These are phyloP conservation scores for Caerostris extrusa DNA, from an alignment of 1,140 invertebrate genomes.

Conservation along the genomic window DNA sequence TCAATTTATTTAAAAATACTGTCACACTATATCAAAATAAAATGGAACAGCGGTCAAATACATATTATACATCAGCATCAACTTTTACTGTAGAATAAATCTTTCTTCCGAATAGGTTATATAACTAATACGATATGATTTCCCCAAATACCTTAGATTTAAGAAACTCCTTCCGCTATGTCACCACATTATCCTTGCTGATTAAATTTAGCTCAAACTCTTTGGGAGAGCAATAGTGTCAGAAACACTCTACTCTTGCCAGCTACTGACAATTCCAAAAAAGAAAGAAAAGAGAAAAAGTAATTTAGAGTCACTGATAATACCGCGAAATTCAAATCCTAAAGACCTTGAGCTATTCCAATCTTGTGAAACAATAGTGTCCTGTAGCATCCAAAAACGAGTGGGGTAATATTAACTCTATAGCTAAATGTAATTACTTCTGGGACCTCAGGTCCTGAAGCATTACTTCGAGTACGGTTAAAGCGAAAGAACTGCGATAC, in stretches of 20 bases:
- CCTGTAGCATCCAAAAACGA: slow-evolving; percentile 49
- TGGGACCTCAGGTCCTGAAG: slow-evolving; percentile 54
- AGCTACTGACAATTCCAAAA: background rate
- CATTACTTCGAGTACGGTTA: slow-evolving; percentile 46
- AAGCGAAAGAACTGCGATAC: background rate
- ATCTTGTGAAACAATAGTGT: slow-evolving; percentile 55
- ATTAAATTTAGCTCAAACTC: slow-evolving; percentile 10
- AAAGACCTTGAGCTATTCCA: slow-evolving; percentile 50
- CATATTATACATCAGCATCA: no score
- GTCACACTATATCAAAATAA: no score
- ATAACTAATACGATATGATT: background rate
- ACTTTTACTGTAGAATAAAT: no score
- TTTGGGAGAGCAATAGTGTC: background rate
- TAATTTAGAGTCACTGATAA: slow-evolving; percentile 59
- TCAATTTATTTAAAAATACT: no score
- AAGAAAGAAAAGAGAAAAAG: background rate
- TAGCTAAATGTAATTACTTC: slow-evolving; percentile 75
- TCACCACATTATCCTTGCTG: background rate
- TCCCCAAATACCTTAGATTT: slow-evolving; percentile 8
- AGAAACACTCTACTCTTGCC: background rate
- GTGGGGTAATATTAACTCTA: slow-evolving; percentile 64
- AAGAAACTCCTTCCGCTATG: background rate
- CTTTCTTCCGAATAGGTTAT: no score
- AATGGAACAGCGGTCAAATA: no score
- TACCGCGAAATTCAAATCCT: slow-evolving; percentile 61